Conservation (phyloP, 2,113 vertebrate species). For the Sinosuthora webbiana region DNA sequence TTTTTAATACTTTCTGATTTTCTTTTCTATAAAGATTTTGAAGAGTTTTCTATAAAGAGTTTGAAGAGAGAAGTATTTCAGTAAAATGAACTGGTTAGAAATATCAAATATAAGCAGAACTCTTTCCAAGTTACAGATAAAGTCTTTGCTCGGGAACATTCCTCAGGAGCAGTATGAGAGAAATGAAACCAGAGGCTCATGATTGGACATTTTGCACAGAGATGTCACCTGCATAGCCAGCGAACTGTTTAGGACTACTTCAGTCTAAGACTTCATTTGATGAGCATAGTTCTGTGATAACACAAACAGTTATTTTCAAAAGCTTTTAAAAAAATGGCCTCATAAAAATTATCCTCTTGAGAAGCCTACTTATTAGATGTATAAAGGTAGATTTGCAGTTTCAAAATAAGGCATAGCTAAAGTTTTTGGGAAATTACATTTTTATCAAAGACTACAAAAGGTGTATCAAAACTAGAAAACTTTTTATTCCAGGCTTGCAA, state of each 20-base stretch:
- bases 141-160: neutral
- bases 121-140: neutral
- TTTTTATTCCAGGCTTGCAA: neutral
- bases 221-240: neutral
- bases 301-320: neutral
- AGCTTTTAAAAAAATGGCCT: neutral
- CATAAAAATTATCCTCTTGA: neutral
- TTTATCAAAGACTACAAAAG: neutral
- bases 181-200: neutral
- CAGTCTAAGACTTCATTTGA: neutral
- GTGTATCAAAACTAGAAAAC: neutral
- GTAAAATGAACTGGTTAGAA: neutral
- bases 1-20: neutral
- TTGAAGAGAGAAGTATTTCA: neutral
- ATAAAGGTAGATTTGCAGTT: neutral
- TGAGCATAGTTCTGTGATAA: neutral
- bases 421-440: neutral
- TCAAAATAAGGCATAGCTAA: neutral
- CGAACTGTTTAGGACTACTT: neutral
- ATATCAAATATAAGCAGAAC: neutral
- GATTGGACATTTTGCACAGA: neutral
- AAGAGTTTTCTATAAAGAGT: neutral
- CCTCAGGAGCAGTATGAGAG: neutral
- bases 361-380: neutral
- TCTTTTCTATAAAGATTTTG: neutral